Base-by-base conservation (phyloP, 2,113 vertebrate genomes). In the Misgurnus mizolepis region DNA sequence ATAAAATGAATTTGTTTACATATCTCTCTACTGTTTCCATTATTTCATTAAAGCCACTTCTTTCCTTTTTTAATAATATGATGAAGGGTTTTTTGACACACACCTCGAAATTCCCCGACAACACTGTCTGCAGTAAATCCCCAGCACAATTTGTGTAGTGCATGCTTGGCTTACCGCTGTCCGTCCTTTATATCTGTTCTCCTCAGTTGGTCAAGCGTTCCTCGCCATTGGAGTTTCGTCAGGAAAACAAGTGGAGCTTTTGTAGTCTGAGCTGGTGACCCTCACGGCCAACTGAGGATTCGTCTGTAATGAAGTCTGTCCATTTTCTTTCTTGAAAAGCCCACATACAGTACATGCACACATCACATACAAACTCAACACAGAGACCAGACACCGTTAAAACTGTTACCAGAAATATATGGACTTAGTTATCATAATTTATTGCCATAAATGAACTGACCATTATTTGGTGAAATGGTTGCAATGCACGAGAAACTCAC, bases 231-330 rank as follows among this genome's bases (percentile, higher is more conserved):
- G 49, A 67, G 53, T 27, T 27, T 41, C 22, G 40, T 62, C 34
- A 18, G 61, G 41, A 43, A 70, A 53, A 86, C 81, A 86, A 83
- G 56, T 53, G 47, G 5, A 10, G 18, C 58, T 79, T 85, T 84
- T 86, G 81, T 82, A 45, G 79, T 71, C 58, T 17, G 43, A 47
- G 41, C 53, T 34, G 2, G 39, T 67, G 58, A 77, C 78, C 61
- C 80, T 68, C 27, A 10, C 14, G n/a, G 47, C 17, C 82, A 60
- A 53, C 14, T 14, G 70, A 83, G 65, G 76, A 75, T 43, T 58
- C 7, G 6, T 4, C 34, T 61, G 43, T 69, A 79, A 79, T 76
- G 56, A 84, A 79, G 82, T 45, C 62, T 70, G 70, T 77, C 83
- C n/a, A 80, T 81, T 71, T 61, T 67, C 34, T 14, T 40, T 22